These are phyloP conservation scores for Drosophila biarmipes DNA, from an alignment of 1,140 invertebrate genomes.

Conservation along the genomic window DNA sequence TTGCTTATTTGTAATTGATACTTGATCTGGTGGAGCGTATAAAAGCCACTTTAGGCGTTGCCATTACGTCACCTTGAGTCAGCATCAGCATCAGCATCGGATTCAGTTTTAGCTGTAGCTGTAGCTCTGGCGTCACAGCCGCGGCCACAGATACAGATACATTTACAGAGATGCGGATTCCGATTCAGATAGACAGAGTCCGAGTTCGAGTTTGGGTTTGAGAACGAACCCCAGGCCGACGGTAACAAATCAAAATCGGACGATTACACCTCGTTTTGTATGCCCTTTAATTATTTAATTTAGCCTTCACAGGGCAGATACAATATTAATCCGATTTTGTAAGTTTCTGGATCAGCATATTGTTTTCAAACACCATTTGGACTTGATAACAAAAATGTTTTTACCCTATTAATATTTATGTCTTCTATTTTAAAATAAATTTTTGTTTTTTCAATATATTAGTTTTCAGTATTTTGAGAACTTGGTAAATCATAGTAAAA, in stretches of 20 bases:
- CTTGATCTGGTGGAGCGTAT: constrained; percentile 79
- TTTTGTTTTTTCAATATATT: neutral
- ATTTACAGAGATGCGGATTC: constrained; percentile 11
- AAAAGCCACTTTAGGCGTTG: constrained; percentile 80
- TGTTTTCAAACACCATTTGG: too few relatives aligned
- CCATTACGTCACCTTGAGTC: constrained; percentile 78
- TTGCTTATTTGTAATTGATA: constrained; percentile 75
- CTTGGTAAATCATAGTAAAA: too few relatives aligned
- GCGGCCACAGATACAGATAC: neutral
- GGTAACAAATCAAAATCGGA: constrained; percentile 14
- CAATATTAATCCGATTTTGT: neutral
- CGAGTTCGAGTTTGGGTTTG: constrained; percentile 30
- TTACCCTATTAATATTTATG: too few relatives aligned
- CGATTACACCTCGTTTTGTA: neutral
- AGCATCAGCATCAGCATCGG: constrained; percentile 44
- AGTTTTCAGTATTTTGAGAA: neutral
- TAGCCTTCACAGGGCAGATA: neutral
- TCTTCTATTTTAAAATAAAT: neutral
- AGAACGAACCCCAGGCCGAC: constrained; percentile 14
- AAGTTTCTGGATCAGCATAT: too few relatives aligned
- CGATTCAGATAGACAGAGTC: constrained; percentile 28
- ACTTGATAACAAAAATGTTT: too few relatives aligned
- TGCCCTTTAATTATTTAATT: neutral
- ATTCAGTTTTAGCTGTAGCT: neutral
- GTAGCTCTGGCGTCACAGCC: neutral